phyloP scores from a whole-genome alignment of 2,888 invertebrate genomes.

The Mesorhabditis belari region DNA sequence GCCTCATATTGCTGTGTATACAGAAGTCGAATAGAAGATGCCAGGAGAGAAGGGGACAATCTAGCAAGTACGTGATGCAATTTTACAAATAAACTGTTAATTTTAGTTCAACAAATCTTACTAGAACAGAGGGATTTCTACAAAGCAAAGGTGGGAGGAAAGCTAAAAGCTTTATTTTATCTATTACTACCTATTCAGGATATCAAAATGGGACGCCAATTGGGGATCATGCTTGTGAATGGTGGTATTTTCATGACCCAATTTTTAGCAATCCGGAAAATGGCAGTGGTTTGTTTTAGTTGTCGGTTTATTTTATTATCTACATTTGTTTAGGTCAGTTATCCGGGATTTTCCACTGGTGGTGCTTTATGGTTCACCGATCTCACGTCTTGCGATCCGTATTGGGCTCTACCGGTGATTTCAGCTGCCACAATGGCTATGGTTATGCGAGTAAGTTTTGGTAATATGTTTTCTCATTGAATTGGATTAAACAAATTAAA shows the following conservation, averaged over 20 bases:
- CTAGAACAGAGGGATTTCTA: slow-evolving; percentile 45
- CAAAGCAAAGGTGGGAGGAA: too few relatives aligned
- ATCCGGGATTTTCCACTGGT: slow-evolving; percentile 79
- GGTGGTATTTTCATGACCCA: slow-evolving; percentile 83
- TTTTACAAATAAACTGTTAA: slow-evolving; percentile 3
- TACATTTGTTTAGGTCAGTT: slow-evolving; percentile 64
- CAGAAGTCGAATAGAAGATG: slow-evolving; percentile 76
- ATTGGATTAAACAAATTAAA: background rate
- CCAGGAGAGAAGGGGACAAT: slow-evolving; percentile 59
- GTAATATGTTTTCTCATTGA: slow-evolving; percentile 41
- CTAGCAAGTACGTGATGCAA: slow-evolving; percentile 27
- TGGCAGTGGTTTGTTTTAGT: slow-evolving; percentile 67
- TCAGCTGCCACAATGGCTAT: slow-evolving; percentile 75
- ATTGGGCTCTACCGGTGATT: slow-evolving; percentile 74
- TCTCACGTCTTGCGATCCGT: slow-evolving; percentile 82
- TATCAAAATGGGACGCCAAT: slow-evolving; percentile 39
- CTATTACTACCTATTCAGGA: too few relatives aligned
- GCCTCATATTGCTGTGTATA: too few relatives aligned
- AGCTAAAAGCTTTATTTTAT: too few relatives aligned
- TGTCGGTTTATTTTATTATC: background rate
- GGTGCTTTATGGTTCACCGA: slow-evolving; percentile 88
- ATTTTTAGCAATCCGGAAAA: slow-evolving; percentile 76
- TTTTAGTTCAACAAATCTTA: slow-evolving; percentile 35
- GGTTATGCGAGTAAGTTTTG: slow-evolving; percentile 68
- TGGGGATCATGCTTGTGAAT: slow-evolving; percentile 55